Evolutionary conservation across 2,113 vertebrate species (phyloP), one percentile per base, ranked within the genome.

Genomic region (Apistogramma diplotaenia): DNA sequence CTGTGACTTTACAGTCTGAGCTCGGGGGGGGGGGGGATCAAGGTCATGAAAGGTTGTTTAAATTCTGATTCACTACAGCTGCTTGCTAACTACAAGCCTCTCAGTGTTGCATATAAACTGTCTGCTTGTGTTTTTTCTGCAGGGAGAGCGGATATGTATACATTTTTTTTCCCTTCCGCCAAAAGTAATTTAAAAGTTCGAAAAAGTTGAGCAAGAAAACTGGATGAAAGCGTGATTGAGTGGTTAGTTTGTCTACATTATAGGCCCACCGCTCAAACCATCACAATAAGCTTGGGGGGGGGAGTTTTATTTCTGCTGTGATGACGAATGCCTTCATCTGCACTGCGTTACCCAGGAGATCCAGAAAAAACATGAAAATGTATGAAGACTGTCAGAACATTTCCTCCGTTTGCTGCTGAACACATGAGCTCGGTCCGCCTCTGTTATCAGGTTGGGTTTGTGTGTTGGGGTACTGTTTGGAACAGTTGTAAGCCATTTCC

Each of bases 281-380:
- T 81, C 80, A 83, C 86, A 78, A 61, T 77, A 60, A 85, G 60
- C 84, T 74, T 76, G 65, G n/a, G 73, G 81, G 65, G n/a, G 73
- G 81, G 85, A 71, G 59, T 61, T 83, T 81, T 90, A 78, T 91
- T 87, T 84, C 86, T 88, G 78, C 74, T 19, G 29, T n/a, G 67
- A 29, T 93, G 91, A 93, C 87, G 76, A 84, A 92, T 93, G 79
- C 19, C 40, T 53, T 81, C 86, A 25, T 83, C 23, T 54, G 18
- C 35, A 23, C 75, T 65, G 61, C 57, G 27, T 78, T 84, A 67
- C 87, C 49, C 58, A 40, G 27, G 33, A 27, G 57, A 81, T 62
- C 55, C 51, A 59, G 73, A 72, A 16, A 72, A 82, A 71, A 1
- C 18, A 72, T 59, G 83, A 65, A 85, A 85, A 84, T 85, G 18